Conservation (phyloP, 2,888 invertebrate species). For the Flexamia atlantica region DNA sequence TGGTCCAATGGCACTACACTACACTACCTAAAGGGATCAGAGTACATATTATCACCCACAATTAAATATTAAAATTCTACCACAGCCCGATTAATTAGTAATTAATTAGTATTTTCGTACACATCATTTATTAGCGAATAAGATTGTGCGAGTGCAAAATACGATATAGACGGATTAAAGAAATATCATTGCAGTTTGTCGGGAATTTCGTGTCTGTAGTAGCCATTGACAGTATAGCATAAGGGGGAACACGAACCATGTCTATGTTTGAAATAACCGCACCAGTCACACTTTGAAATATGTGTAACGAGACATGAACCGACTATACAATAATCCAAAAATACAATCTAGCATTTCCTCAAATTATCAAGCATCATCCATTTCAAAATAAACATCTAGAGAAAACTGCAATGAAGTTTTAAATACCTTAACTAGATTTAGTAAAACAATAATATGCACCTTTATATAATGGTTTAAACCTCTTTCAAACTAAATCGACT, state of each 20-base stretch:
- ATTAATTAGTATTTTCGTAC: conserved; percentile 67
- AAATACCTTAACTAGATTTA: background rate
- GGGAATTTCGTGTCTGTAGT: conserved; percentile 27
- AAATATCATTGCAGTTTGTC: conserved; percentile 60
- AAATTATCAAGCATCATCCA: background rate
- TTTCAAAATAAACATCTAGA: background rate
- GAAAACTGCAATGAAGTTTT: conserved; percentile 37
- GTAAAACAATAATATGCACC: conserved; percentile 9
- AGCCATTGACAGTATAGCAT: conserved; percentile 21
- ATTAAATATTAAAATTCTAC: conserved; percentile 71
- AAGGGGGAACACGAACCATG: conserved; percentile 19
- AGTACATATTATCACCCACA: conserved; percentile 70
- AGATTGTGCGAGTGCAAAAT: conserved; percentile 70
- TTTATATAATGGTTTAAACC: background rate
- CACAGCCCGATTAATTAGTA: conserved; percentile 71
- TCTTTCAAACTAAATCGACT: background rate
- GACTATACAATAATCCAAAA: conserved; percentile 38
- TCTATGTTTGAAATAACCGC: conserved; percentile 5
- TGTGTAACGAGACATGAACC: background rate
- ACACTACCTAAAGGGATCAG: conserved; percentile 60
- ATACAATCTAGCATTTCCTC: conserved; percentile 13
- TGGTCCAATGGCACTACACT: conserved; percentile 62
- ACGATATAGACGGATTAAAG: conserved; percentile 64
- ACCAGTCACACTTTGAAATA: background rate
- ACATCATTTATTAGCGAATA: conserved; percentile 58